phyloP scores from a whole-genome alignment of 2,888 invertebrate species.

The Fragum whitleyi region DNA sequence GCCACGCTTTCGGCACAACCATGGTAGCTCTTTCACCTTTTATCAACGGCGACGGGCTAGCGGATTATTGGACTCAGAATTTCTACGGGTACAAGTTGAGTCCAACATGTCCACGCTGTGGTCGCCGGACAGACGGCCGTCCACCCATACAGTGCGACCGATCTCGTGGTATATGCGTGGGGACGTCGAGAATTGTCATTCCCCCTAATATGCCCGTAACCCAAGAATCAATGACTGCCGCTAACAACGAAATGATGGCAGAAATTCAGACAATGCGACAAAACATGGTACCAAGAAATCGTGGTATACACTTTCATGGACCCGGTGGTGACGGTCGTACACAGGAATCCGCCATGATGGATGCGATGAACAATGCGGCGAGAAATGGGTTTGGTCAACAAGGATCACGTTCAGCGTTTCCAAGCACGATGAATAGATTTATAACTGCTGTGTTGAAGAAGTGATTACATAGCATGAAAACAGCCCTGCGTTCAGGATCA shows the following conservation, averaged over 20 bases:
- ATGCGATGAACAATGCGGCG: not conserved
- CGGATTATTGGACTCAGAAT: constrained; percentile 38
- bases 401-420: not conserved
- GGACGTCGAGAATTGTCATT: constrained; percentile 40
- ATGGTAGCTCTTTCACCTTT: constrained; percentile 57
- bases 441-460: too few relatives aligned
- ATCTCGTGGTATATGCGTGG: constrained; percentile 40
- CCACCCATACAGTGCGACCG: constrained; percentile 47
- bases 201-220: not conserved
- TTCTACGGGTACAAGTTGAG: constrained; percentile 60
- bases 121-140: constrained; percentile 24
- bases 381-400: not conserved
- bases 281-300: constrained; percentile 26
- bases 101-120: constrained; percentile 57
- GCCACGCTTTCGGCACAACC: constrained; percentile 40
- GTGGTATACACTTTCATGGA: constrained; percentile 30
- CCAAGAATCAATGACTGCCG: not conserved
- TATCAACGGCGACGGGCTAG: constrained; percentile 56
- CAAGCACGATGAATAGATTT: too few relatives aligned
- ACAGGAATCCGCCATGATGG: constrained; percentile 27
- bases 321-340: constrained; percentile 44
- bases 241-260: not conserved
- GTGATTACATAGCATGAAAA: too few relatives aligned
- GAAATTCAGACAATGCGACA: not conserved
- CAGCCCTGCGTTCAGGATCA: too few relatives aligned